Conservation (phyloP, 2,113 vertebrate species). For the Ariopsis seemanni region DNA sequence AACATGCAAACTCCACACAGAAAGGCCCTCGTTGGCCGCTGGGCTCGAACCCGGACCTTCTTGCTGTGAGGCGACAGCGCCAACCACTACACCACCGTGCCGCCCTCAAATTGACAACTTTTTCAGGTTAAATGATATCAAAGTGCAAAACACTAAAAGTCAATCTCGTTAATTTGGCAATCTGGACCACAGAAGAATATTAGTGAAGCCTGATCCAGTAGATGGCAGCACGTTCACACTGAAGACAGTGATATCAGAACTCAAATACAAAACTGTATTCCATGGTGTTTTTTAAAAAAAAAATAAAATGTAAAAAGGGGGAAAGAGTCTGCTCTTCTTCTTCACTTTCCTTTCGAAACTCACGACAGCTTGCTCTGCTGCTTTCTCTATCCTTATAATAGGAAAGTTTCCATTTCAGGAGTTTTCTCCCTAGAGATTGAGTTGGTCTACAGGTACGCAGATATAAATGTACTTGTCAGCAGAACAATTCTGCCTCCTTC, state of each 20-base stretch:
- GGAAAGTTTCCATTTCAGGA: slow-evolving; percentile 22
- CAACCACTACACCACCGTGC: no score
- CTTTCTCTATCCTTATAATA: slow-evolving; percentile 10
- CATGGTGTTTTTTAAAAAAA: not conserved
- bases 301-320: no score
- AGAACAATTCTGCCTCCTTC: slow-evolving; percentile 43
- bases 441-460: slow-evolving; percentile 33
- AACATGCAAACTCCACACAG: no score
- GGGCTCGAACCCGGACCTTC: no score
- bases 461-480: slow-evolving; percentile 49
- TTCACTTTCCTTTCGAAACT: slow-evolving; percentile 8
- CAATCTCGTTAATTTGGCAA: not conserved
- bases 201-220: slow-evolving; percentile 7
- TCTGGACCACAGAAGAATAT: not conserved
- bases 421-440: slow-evolving; percentile 4
- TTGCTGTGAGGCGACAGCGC: no score
- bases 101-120: no score
- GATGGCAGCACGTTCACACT: slow-evolving; percentile 37
- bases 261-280: not conserved
- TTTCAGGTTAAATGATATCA: not conserved
- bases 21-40: no score
- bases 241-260: not conserved
- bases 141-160: not conserved
- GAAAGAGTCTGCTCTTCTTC: slow-evolving; percentile 5
- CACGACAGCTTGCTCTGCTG: slow-evolving; percentile 11